phyloP scores from a whole-genome alignment of 2,888 invertebrate genomes.

The Campoplex capitator region DNA sequence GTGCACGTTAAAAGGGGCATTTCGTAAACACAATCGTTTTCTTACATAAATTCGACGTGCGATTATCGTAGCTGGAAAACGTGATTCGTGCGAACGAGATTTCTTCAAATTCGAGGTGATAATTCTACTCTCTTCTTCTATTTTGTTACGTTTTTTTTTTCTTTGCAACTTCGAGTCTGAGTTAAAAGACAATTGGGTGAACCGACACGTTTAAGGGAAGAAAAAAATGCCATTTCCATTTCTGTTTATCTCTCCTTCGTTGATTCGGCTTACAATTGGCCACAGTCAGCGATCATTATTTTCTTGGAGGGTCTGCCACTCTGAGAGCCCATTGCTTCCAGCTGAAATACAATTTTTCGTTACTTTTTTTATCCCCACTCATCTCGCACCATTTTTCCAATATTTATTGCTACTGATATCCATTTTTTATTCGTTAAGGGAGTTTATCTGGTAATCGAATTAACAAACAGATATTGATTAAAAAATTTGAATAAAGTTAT shows the following conservation, averaged over 20 bases:
- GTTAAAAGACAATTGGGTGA: conserved; percentile 61
- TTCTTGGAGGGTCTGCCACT: conserved; percentile 94
- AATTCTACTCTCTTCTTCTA: conserved; percentile 39
- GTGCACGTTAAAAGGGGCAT: conserved; percentile 1
- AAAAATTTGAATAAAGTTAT: too few species aligned
- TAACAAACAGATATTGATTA: too few species aligned
- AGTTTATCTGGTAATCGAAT: too few species aligned
- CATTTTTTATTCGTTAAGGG: neutral
- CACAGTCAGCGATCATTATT: conserved; percentile 92
- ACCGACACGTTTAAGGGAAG: conserved; percentile 69
- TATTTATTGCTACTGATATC: neutral
- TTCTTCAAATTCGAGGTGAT: conserved; percentile 54
- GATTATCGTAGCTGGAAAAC: conserved; percentile 10
- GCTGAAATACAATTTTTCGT: conserved; percentile 71
- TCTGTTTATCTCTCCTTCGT: conserved; percentile 69
- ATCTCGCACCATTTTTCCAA: neutral
- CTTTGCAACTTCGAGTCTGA: conserved; percentile 65
- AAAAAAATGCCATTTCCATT: conserved; percentile 79
- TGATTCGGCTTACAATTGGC: conserved; percentile 88
- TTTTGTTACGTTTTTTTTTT: conserved; percentile 41
- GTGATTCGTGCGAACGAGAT: conserved; percentile 54
- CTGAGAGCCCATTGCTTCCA: conserved; percentile 92
- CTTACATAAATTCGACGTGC: conserved; percentile 1
- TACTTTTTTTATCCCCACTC: neutral
- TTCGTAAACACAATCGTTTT: neutral